These are phyloP conservation scores for Polypedilum pembai DNA, from an alignment of 1,140 invertebrate species.

Conservation along the genomic window DNA sequence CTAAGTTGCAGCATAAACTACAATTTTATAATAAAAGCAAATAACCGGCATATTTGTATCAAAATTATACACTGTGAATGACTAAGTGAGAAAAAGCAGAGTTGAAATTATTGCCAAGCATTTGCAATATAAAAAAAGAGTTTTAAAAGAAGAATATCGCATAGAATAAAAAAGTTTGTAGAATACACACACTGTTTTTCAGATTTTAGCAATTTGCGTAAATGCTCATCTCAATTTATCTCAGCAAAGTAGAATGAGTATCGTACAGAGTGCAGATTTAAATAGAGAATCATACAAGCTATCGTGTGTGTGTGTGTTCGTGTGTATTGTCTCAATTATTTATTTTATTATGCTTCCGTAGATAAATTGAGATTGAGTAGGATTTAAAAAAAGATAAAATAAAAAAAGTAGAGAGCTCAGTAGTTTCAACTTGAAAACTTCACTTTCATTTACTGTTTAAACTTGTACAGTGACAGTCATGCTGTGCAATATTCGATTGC, in stretches of 20 bases:
- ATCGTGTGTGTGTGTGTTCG: neutral
- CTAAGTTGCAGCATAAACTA: neutral
- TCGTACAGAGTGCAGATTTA: neutral
- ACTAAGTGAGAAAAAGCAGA: no score
- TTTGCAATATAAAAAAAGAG: no score
- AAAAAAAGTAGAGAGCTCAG: neutral
- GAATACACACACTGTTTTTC: no score
- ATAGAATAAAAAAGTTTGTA: no score
- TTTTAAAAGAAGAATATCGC: no score
- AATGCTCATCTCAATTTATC: slow-evolving; percentile 6
- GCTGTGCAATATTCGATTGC: neutral
- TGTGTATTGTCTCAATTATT: slow-evolving; percentile 12
- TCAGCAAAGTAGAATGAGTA: neutral
- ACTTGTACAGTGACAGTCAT: neutral
- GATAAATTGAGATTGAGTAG: slow-evolving; percentile 18
- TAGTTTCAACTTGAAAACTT: neutral
- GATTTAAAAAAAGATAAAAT: neutral
- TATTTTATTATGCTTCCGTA: slow-evolving; percentile 11
- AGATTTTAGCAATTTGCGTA: slow-evolving; percentile 7
- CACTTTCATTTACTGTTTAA: slow-evolving; percentile 3
- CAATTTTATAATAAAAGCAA: neutral
- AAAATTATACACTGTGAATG: no score
- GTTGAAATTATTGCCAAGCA: no score
- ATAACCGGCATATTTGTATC: no score
- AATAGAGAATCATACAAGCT: neutral